Conservation (phyloP, 1,140 invertebrate species). For the Drosophila paulistorum region DNA sequence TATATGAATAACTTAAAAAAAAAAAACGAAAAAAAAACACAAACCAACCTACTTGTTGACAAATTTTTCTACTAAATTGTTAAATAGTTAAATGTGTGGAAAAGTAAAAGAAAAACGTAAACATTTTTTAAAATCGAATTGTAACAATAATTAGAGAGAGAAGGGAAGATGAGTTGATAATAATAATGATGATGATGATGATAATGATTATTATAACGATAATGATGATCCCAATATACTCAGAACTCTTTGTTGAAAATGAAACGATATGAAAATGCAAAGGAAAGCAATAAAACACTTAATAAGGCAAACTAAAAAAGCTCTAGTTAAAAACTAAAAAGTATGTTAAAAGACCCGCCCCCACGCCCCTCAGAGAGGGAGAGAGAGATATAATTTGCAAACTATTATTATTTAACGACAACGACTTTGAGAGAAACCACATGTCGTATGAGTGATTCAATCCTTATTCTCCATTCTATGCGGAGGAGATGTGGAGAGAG, state of each 20-base stretch:
- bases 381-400: constrained; percentile 36
- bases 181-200: neutral
- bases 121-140: constrained; percentile 73
- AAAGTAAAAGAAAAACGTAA: constrained; percentile 34
- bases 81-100: constrained; percentile 71
- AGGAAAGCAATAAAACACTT: constrained; percentile 73
- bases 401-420: constrained; percentile 38
- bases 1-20: constrained; percentile 7
- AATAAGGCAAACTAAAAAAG: constrained; percentile 56
- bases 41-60: constrained; percentile 61
- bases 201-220: constrained; percentile 13
- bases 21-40: neutral
- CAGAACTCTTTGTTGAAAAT: constrained; percentile 36
- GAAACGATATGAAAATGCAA: constrained; percentile 67
- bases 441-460: neutral
- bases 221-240: constrained; percentile 6
- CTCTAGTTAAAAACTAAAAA: constrained; percentile 35
- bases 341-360: neutral
- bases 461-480: neutral
- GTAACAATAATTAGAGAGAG: constrained; percentile 77
- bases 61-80: constrained; percentile 75
- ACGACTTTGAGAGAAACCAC: neutral
- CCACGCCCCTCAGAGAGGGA: constrained; percentile 7
- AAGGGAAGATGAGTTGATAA: constrained; percentile 21
- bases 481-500: neutral